Conservation (phyloP, 2,797 vertebrate genomes). For the Sebastes miniatus region DNA sequence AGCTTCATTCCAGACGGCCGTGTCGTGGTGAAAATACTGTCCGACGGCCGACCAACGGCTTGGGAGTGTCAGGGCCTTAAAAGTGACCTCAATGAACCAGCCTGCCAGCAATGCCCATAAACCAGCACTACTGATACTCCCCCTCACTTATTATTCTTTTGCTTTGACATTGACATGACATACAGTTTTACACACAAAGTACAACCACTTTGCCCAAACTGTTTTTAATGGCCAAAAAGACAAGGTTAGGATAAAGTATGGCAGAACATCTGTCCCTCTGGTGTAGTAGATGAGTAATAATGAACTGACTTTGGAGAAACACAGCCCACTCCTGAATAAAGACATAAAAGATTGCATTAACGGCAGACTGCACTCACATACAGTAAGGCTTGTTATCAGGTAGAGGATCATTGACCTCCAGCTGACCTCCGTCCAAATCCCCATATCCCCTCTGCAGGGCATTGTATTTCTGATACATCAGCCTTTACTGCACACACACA, state of each 20-base stretch:
- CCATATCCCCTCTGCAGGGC: background rate
- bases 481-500: background rate
- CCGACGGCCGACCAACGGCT: too few relatives aligned
- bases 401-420: conserved; percentile 29
- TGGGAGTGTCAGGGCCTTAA: background rate
- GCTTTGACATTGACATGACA: conserved; percentile 24
- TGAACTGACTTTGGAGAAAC: conserved; percentile 37
- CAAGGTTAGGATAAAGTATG: conserved; percentile 18
- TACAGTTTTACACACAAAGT: conserved; percentile 1
- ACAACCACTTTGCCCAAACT: conserved; percentile 12
- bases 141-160: conserved; percentile 3
- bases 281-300: conserved; percentile 30
- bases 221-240: conserved; percentile 21
- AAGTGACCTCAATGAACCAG: background rate
- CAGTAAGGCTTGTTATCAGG: conserved; percentile 15
- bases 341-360: conserved; percentile 37
- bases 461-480: background rate
- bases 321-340: conserved; percentile 13
- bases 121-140: background rate
- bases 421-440: background rate
- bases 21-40: too few relatives aligned
- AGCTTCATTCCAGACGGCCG: too few relatives aligned
- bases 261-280: conserved; percentile 42
- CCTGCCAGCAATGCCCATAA: background rate
- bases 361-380: conserved; percentile 3